Evolutionary conservation across 1,140 invertebrate species (phyloP), one percentile per base, ranked within the genome.

Genomic region (Druon quercuslanigerum): DNA sequence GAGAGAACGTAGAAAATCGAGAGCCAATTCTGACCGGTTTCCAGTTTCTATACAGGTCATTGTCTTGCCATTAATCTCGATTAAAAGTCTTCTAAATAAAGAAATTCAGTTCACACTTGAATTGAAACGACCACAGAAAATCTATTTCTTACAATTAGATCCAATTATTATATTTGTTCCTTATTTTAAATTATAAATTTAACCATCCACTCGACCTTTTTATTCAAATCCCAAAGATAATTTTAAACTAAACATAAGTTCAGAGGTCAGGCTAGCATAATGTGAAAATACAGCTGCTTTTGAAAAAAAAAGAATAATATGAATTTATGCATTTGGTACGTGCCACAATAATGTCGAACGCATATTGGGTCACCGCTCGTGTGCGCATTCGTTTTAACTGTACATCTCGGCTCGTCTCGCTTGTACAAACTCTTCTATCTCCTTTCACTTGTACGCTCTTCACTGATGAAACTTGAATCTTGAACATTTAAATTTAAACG

Each of bases 1-100:
- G 74, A 74, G 72, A 70, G n/a, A 78, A 72, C 70, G 82, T 77
- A 78, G 79, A 71, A 84, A 84, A 84, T 82, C 77, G 83, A 82
- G 81, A 84, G 79, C 80, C 60, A 66, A 66, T 66, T 33, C 25
- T 66, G 77, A 75, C 83, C 75, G 77, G 83, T 84, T 84, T 80
- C 75, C 82, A 77, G 57, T 60, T 60, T 66, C 33, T 40, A 66
- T 40, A 46, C 12, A 33, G 25, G 60, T 66, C 60, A 66, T 66
- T 66, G 60, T 66, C 60, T 66, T 66, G 33, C 33, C 25, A 40
- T 66, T 66, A 33, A 66, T 66, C 60, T 14, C 25, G 14, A 40
- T 40, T 16, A 66, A 40, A 40, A 40, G 8, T 66, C 33, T 66
- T 66, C 25, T 3, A 46, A 46, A 8, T 7, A 46, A 46, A 46